These are phyloP conservation scores for Agapornis canus DNA, from an alignment of 2,797 vertebrate species.

Conservation along the genomic window DNA sequence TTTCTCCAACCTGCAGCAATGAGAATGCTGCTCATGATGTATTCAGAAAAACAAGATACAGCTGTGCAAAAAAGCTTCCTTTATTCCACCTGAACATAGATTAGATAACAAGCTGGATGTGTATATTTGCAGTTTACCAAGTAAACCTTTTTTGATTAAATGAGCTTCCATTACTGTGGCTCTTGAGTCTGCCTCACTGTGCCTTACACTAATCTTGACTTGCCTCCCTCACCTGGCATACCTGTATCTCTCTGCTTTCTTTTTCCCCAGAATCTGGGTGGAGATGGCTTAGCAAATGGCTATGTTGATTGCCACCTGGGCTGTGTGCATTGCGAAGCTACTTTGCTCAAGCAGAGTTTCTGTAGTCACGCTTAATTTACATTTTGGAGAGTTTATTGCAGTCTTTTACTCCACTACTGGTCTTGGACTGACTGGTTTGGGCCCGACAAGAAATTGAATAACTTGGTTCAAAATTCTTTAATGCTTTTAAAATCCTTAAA, in stretches of 20 bases:
- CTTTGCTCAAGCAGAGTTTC: background rate
- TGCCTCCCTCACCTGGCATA: background rate
- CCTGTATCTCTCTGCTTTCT: background rate
- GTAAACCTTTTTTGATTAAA: background rate
- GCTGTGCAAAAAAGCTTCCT: background rate
- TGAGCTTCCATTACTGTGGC: background rate
- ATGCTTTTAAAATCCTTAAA: background rate
- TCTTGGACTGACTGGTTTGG: background rate
- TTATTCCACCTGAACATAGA: rapidly evolving
- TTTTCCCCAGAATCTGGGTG: background rate
- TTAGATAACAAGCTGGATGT: rapidly evolving
- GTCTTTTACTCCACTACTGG: background rate
- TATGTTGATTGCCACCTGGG: background rate
- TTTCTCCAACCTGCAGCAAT: background rate
- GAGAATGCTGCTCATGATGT: background rate
- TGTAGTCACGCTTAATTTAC: background rate
- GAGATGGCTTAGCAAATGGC: background rate
- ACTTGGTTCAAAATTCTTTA: background rate
- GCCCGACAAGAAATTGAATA: background rate
- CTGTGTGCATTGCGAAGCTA: background rate
- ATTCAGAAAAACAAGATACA: background rate
- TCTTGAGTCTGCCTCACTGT: background rate
- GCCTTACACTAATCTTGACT: background rate
- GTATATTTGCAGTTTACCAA: background rate
- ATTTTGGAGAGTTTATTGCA: background rate